Conservation (phyloP, 2,797 vertebrate genomes). For the Poeciliopsis presidionis region DNA sequence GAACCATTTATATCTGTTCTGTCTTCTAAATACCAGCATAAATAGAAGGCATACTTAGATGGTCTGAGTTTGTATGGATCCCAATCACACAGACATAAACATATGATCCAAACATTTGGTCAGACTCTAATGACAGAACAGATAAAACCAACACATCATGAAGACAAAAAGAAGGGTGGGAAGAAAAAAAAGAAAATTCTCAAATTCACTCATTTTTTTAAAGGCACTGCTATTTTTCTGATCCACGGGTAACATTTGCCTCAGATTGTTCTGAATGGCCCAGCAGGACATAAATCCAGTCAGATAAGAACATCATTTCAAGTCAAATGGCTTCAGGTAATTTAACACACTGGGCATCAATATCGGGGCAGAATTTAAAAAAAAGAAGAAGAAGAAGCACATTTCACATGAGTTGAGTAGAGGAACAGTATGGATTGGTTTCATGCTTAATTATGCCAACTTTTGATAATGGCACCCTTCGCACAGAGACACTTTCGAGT, state of each 20-base stretch:
- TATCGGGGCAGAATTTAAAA: background rate
- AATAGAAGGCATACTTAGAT: too few species aligned
- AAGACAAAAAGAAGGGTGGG: too few species aligned
- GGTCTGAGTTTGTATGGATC: too few species aligned
- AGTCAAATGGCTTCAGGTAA: background rate
- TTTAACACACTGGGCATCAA: background rate
- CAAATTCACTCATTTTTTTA: too few species aligned
- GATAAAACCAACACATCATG: too few species aligned
- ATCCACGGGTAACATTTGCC: background rate
- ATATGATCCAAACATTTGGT: too few species aligned
- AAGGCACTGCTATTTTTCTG: background rate
- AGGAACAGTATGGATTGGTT: background rate
- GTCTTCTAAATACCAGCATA: too few species aligned
- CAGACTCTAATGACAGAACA: too few species aligned
- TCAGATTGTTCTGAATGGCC: background rate
- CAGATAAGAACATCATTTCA: background rate
- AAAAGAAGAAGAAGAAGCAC: background rate
- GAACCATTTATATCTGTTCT: too few species aligned
- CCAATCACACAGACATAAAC: too few species aligned
- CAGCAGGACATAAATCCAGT: background rate
- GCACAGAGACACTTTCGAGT: constrained; percentile 29
- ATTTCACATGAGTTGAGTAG: background rate
- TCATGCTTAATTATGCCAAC: constrained; percentile 19
- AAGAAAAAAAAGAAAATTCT: too few species aligned
- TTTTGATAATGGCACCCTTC: constrained; percentile 25